Base-by-base conservation (phyloP, 2,113 vertebrate genomes). In the Tetrao urogallus region DNA sequence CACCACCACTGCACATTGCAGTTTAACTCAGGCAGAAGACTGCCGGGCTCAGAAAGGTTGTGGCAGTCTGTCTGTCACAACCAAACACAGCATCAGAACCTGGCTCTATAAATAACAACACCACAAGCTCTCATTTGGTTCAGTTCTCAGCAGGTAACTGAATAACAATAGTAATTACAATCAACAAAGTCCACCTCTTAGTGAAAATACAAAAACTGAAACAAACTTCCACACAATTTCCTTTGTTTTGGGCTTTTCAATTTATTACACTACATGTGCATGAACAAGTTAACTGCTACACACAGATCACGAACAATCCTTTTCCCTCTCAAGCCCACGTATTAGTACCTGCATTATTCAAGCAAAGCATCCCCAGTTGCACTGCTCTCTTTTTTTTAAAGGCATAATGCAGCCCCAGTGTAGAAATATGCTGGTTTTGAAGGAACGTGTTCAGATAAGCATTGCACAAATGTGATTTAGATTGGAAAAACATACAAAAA, bases 1-100 rank as follows among this genome's bases (percentile, higher is more conserved):
- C 75, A 80, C 47, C 27, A 61, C 73, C 82, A 30, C 54, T 89
- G 43, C 63, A 57, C 30, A 28, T n/a, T 73, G 82, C 60, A 58
- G 72, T 80, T 88, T 21, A 36, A 86, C 45, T 91, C 38, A 56
- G 52, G 84, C 66, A 94, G 75, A 83, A 88, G 72, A 88, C 34
- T 57, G n/a, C 2, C 18, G 50, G 60, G 56, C 60, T 92, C 67
- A 66, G 52, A 52, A 86, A 56, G 57, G 66, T 1, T 71, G 45
- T 21, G 20, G 67, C 74, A 83, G 21, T n/a, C 64, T 82, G 78
- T 73, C 74, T 83, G 67, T 63, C 43, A 82, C 60, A 89, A 47
- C 25, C 64, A 91, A 82, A 43, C 2, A 9, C 71, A 76, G 74
- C 48, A 79, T 48, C 42, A 58, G 14, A 76, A 87, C 58, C 65